phyloP scores from a whole-genome alignment of 1,140 invertebrate species.

The Trachymyrmex septentrionalis region DNA sequence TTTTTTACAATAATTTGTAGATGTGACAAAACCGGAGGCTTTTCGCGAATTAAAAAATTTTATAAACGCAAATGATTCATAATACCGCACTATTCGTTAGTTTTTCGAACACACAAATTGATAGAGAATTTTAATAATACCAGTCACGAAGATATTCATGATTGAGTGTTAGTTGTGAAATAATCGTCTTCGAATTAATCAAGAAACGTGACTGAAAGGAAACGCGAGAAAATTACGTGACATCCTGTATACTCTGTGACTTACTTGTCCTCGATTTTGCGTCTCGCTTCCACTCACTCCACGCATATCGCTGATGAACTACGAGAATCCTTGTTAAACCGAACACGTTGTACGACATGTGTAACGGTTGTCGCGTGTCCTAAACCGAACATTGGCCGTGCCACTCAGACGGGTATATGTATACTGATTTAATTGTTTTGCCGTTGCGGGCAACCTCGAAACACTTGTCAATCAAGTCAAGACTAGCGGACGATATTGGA shows the following conservation, averaged over 20 bases:
- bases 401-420: neutral
- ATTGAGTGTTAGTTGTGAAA: neutral
- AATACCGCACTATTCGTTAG: neutral
- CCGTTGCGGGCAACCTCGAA: neutral
- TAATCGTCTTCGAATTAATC: neutral
- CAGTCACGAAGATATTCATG: neutral
- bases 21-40: neutral
- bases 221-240: constrained; percentile 39
- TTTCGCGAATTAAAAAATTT: neutral
- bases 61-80: neutral
- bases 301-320: neutral
- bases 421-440: constrained; percentile 20
- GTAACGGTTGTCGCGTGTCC: constrained; percentile 19
- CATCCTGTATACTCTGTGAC: constrained; percentile 39
- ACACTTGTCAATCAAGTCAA: neutral
- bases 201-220: constrained; percentile 22
- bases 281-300: constrained; percentile 6
- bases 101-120: neutral
- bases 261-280: constrained; percentile 36
- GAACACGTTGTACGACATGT: constrained; percentile 27
- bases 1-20: neutral
- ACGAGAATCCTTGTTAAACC: constrained; percentile 38
- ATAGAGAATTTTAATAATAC: neutral
- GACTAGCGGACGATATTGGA: neutral
- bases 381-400: constrained; percentile 6